phyloP scores from a whole-genome alignment of 2,113 vertebrate genomes.

The Mastomys coucha region DNA sequence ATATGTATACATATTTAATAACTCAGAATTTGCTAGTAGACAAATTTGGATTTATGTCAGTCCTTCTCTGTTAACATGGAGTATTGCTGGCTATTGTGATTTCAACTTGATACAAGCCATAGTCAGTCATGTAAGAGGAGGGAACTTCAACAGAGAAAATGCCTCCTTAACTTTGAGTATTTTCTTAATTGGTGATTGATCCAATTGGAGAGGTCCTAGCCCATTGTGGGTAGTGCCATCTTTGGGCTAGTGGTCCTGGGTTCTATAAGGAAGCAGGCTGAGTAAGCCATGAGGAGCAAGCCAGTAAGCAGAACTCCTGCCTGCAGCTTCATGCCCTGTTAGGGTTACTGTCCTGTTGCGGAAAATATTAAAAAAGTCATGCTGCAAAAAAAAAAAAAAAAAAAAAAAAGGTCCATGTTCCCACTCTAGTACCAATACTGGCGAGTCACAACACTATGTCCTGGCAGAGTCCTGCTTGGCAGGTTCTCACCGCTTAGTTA shows the following conservation, averaged over 20 bases:
- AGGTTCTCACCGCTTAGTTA: too few relatives aligned
- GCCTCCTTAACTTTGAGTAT: background rate
- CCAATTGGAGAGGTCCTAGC: background rate
- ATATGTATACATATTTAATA: too few relatives aligned
- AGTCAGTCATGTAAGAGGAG: background rate
- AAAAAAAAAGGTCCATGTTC: too few relatives aligned
- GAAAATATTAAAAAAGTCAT: too few relatives aligned
- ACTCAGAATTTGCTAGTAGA: constrained; percentile 41
- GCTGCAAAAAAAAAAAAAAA: too few relatives aligned
- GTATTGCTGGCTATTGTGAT: background rate
- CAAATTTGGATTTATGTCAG: background rate
- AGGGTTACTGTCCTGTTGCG: background rate
- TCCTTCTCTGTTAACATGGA: background rate
- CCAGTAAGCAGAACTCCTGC: background rate
- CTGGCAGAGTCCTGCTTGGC: too few relatives aligned
- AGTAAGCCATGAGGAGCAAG: background rate
- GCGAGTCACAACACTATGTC: too few relatives aligned
- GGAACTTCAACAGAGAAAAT: background rate
- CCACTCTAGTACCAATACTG: too few relatives aligned
- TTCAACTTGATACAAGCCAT: background rate
- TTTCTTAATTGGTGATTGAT: background rate
- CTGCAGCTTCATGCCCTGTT: background rate
- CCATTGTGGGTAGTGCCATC: background rate
- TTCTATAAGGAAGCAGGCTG: background rate
- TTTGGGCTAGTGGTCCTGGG: background rate